Conservation (phyloP, 2,797 vertebrate species). For the Pampus argenteus region DNA sequence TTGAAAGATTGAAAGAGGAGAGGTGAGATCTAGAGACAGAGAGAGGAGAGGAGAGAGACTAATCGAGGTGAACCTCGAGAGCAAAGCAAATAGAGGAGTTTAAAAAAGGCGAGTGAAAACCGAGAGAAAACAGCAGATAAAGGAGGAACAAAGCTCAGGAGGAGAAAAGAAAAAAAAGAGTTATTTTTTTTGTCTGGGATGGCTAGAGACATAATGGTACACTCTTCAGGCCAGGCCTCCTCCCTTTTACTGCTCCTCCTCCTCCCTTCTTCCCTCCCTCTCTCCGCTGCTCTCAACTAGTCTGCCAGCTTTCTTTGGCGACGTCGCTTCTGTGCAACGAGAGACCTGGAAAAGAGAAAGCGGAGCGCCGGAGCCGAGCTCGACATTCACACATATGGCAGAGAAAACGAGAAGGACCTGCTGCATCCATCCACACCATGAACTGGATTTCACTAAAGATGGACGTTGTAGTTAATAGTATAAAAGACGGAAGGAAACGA, state of each 20-base stretch:
- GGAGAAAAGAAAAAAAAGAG: slow-evolving; percentile 9
- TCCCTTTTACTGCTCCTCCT: slow-evolving; percentile 50
- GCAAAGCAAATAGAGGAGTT: slow-evolving; percentile 5
- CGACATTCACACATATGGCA: slow-evolving; percentile 58
- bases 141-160: no score
- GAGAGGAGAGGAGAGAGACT: neutral
- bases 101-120: neutral
- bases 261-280: slow-evolving; percentile 64
- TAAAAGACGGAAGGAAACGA: slow-evolving; percentile 28
- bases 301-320: slow-evolving; percentile 84
- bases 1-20: slow-evolving; percentile 25
- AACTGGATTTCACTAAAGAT: slow-evolving; percentile 49
- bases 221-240: slow-evolving; percentile 67
- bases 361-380: slow-evolving; percentile 46
- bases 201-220: slow-evolving; percentile 62
- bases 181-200: slow-evolving; percentile 37
- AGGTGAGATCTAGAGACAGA: slow-evolving; percentile 29
- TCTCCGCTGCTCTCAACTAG: slow-evolving; percentile 82
- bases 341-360: slow-evolving; percentile 47
- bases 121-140: neutral
- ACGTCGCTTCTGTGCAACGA: slow-evolving; percentile 77
- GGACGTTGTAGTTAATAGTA: slow-evolving; percentile 33
- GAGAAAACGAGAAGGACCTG: slow-evolving; percentile 37
- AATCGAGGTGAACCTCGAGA: slow-evolving; percentile 5
- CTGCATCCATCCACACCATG: slow-evolving; percentile 36